These are phyloP conservation scores for Rhodinocichla rosea DNA, from an alignment of 2,113 vertebrate species.

Conservation along the genomic window DNA sequence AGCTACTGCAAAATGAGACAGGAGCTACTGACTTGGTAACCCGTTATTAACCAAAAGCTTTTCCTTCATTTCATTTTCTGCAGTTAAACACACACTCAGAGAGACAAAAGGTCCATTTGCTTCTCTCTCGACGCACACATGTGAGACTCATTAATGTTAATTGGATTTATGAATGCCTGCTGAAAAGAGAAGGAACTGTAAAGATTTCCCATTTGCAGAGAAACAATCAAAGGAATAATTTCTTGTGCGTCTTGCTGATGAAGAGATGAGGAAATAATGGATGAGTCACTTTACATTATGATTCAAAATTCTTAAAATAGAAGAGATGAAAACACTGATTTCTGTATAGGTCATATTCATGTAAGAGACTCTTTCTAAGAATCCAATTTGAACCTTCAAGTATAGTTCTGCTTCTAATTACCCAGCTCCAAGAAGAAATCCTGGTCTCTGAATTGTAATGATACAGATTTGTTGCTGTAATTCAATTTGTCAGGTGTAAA, in stretches of 20 bases:
- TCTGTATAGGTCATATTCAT: neutral
- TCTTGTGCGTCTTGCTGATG: neutral
- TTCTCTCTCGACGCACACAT: neutral
- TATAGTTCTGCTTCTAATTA: slow-evolving; percentile 13
- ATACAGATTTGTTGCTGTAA: slow-evolving; percentile 37
- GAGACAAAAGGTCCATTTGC: neutral
- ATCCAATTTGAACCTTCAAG: slow-evolving; percentile 3
- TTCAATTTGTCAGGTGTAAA: slow-evolving; percentile 55
- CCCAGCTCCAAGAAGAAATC: neutral
- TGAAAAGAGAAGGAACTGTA: neutral
- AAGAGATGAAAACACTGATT: slow-evolving; percentile 3
- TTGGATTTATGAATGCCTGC: slow-evolving; percentile 20
- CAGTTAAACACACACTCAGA: neutral
- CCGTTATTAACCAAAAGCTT: neutral
- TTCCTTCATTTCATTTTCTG: neutral
- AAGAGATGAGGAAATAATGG: slow-evolving; percentile 39
- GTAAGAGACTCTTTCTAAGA: slow-evolving; percentile 11
- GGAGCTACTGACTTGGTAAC: neutral
- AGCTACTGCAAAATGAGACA: neutral
- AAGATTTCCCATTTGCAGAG: neutral
- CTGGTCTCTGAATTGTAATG: slow-evolving; percentile 21
- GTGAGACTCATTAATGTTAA: slow-evolving; percentile 35
- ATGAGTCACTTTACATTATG: slow-evolving; percentile 46
- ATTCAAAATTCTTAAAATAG: slow-evolving; percentile 52
- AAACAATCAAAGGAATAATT: slow-evolving; percentile 47